phyloP scores from a whole-genome alignment of 2,888 invertebrate species.

The Drosophila robusta region DNA sequence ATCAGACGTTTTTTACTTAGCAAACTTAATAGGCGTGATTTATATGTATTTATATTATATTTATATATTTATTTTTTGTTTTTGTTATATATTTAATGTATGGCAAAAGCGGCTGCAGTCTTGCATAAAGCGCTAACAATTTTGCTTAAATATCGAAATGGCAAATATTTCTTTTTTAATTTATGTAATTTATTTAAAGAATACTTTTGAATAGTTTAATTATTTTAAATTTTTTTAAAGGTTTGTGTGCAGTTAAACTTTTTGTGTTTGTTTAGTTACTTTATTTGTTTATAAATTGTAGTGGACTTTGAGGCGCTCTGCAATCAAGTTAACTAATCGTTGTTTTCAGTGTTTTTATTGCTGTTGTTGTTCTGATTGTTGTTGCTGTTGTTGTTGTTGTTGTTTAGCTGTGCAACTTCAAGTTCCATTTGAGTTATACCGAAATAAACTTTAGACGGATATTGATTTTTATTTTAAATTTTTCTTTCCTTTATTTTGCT shows the following conservation, averaged over 20 bases:
- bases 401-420: slow-evolving; percentile 46
- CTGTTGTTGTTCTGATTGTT: slow-evolving; percentile 19
- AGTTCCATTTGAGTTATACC: slow-evolving; percentile 66
- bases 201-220: background rate
- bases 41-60: slow-evolving; percentile 8
- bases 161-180: slow-evolving; percentile 6
- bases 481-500: slow-evolving; percentile 22
- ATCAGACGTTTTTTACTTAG: slow-evolving; percentile 37
- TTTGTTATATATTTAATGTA: slow-evolving; percentile 14
- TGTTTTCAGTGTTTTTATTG: slow-evolving; percentile 17
- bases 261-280: background rate
- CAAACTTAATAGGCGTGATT: slow-evolving; percentile 38
- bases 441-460: slow-evolving; percentile 86
- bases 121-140: slow-evolving; percentile 50
- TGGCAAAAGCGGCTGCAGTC: slow-evolving; percentile 54
- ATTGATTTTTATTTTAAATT: slow-evolving; percentile 80
- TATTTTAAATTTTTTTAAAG: background rate
- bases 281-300: slow-evolving; percentile 9
- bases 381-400: slow-evolving; percentile 21
- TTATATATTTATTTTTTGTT: slow-evolving; percentile 16
- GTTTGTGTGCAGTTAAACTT: slow-evolving; percentile 9
- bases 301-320: slow-evolving; percentile 28
- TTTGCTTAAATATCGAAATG: slow-evolving; percentile 1
- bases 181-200: background rate
- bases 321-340: slow-evolving; percentile 17